phyloP scores from a whole-genome alignment of 2,888 invertebrate genomes.

The Sinelater perroti region DNA sequence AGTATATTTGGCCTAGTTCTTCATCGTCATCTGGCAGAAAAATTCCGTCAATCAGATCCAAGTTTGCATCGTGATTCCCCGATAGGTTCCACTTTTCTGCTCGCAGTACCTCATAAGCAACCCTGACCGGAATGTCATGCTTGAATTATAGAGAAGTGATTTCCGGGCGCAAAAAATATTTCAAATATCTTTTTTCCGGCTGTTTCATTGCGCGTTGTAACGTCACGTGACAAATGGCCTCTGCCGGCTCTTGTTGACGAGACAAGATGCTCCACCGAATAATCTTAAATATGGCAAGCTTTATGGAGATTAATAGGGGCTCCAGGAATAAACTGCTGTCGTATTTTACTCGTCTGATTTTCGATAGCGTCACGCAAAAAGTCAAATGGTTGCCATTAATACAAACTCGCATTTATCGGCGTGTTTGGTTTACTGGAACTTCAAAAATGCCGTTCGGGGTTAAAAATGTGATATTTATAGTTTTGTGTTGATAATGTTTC shows the following conservation, averaged over 20 bases:
- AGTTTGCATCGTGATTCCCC: too few species aligned
- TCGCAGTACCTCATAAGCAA: conserved; percentile 35
- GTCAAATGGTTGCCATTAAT: neutral
- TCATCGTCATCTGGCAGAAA: too few species aligned
- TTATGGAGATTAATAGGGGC: conserved; percentile 24
- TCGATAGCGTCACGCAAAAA: neutral
- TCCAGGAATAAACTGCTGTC: conserved; percentile 10
- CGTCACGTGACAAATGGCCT: conserved; percentile 43
- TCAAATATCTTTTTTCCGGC: conserved; percentile 47
- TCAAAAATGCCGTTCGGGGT: too few species aligned
- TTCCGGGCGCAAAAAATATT: conserved; percentile 45
- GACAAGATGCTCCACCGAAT: conserved; percentile 23
- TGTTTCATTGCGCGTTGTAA: conserved; percentile 47
- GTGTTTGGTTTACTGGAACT: too few species aligned
- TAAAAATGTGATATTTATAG: too few species aligned
- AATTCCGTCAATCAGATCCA: too few species aligned
- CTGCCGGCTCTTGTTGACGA: conserved; percentile 35
- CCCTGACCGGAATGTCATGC: conserved; percentile 42
- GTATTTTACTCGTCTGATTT: neutral
- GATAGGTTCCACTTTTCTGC: too few species aligned
- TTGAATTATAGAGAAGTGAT: conserved; percentile 44
- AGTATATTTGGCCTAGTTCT: too few species aligned
- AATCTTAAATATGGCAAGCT: conserved; percentile 17
- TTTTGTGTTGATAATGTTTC: too few species aligned
- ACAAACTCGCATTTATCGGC: too few species aligned